Percentiles rank a stretch among this genome's conserved stretches.
phyloP scores from a whole-genome alignment of 2,113 vertebrate genomes.

The Myrmecobius fasciatus region DNA sequence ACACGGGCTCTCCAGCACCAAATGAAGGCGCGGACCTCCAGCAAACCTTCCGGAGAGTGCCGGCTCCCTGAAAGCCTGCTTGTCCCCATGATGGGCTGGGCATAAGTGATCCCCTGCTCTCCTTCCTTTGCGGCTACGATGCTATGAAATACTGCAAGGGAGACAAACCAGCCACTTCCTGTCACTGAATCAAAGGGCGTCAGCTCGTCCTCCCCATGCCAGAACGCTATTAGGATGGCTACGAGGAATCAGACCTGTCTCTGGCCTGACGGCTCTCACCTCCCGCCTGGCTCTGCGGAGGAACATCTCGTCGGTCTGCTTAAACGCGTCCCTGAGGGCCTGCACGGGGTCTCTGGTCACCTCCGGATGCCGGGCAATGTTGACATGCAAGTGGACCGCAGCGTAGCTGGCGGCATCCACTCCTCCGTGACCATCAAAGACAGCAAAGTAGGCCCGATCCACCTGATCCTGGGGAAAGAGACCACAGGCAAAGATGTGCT shows the following conservation, averaged over 20 bases:
- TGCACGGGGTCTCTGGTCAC: slow-evolving; percentile 83
- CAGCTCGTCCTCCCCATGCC: not conserved
- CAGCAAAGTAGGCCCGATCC: slow-evolving; percentile 91
- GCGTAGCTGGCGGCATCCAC: slow-evolving; percentile 92
- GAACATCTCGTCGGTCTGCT: slow-evolving; percentile 92
- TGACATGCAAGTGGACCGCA: slow-evolving; percentile 90
- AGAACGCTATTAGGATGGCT: not conserved
- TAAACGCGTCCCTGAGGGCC: slow-evolving; percentile 90
- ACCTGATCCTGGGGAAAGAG: slow-evolving; percentile 83
- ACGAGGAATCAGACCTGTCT: not conserved
- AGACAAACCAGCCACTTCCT: not conserved
- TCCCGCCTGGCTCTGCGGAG: slow-evolving; percentile 91
- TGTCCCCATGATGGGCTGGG: too few species aligned
- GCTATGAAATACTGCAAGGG: not conserved
- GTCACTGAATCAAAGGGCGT: not conserved
- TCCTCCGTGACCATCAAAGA: slow-evolving; percentile 96
- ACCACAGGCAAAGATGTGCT: not conserved
- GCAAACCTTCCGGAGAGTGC: not conserved
- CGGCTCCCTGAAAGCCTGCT: not conserved
- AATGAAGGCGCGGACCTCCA: not conserved
- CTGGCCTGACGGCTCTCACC: slow-evolving; percentile 82
- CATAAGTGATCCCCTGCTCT: not conserved
- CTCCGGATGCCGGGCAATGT: slow-evolving; percentile 84
- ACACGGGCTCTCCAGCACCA: not conserved
- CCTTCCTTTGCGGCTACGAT: not conserved